phyloP scores from a whole-genome alignment of 1,140 invertebrate species.

The Zelostemma sp. region DNA sequence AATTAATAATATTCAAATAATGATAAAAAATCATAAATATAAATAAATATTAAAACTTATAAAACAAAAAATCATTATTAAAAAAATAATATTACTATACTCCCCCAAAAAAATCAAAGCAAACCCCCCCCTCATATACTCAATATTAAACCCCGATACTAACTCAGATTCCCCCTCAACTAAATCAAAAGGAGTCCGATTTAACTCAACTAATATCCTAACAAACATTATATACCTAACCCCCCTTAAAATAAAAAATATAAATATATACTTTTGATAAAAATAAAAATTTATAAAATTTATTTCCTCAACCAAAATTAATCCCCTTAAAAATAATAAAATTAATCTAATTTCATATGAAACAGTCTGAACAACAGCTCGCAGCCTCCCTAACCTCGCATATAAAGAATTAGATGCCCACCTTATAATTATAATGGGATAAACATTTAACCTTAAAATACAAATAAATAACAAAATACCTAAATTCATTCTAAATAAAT shows the following conservation, averaged over 20 bases:
- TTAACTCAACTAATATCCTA: slow-evolving; percentile 77
- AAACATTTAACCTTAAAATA: slow-evolving; percentile 73
- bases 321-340: slow-evolving; percentile 31
- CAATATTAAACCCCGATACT: slow-evolving; percentile 83
- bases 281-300: slow-evolving; percentile 45
- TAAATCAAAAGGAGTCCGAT: slow-evolving; percentile 85
- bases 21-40: slow-evolving; percentile 71
- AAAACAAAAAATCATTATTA: slow-evolving; percentile 72
- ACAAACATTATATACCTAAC: slow-evolving; percentile 72
- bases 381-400: slow-evolving; percentile 75
- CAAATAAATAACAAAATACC: slow-evolving; percentile 46
- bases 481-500: slow-evolving; percentile 54
- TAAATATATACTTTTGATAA: slow-evolving; percentile 66
- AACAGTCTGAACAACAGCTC: slow-evolving; percentile 76
- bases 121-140: slow-evolving; percentile 78
- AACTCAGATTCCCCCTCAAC: slow-evolving; percentile 80
- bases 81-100: slow-evolving; percentile 79
- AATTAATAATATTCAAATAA: slow-evolving; percentile 68
- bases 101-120: slow-evolving; percentile 80
- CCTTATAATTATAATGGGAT: slow-evolving; percentile 70
- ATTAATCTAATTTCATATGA: slow-evolving; percentile 75
- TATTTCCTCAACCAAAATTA: slow-evolving; percentile 32
- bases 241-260: slow-evolving; percentile 70
- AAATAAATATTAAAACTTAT: slow-evolving; percentile 69
- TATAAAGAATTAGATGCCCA: slow-evolving; percentile 72